phyloP scores from a whole-genome alignment of 2,113 vertebrate genomes.

The Paracanthobrama guichenoti region DNA sequence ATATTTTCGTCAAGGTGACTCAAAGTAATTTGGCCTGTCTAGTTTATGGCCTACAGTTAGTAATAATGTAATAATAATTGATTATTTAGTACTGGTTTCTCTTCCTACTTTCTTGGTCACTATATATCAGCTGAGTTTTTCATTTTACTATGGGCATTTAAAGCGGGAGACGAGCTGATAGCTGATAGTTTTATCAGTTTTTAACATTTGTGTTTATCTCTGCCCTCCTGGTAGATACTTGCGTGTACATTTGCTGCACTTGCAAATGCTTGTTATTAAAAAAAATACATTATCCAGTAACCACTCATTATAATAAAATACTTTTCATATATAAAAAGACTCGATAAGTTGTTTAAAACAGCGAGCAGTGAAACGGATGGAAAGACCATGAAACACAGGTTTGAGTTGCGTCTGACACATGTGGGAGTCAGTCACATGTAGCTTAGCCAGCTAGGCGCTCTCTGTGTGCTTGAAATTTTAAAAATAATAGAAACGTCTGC shows the following conservation, averaged over 20 bases:
- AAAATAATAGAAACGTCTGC: not conserved
- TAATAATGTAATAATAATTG: not conserved
- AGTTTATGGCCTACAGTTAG: conserved; percentile 24
- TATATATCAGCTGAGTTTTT: not conserved
- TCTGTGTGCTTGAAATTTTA: not conserved
- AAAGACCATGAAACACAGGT: not conserved
- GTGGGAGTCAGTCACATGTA: conserved; percentile 32
- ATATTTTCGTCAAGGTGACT: conserved; percentile 74
- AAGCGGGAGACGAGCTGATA: not conserved
- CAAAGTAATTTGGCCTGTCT: conserved; percentile 72
- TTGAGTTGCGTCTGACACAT: conserved; percentile 21
- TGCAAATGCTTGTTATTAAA: not conserved
- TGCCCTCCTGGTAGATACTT: not conserved
- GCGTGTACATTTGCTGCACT: not conserved
- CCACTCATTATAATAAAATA: not conserved
- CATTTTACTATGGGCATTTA: not conserved
- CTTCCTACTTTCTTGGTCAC: not conserved
- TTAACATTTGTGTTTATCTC: conserved; percentile 20
- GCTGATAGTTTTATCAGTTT: conserved; percentile 20
- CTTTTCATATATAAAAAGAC: not conserved
- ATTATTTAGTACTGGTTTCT: not conserved
- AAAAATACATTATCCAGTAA: not conserved
- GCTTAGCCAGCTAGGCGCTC: conserved; percentile 10
- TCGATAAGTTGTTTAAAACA: not conserved
- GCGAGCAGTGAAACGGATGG: not conserved